A percentile compares a stretch with the other conserved stretches of the same genome.
phyloP scores from a whole-genome alignment of 2,888 invertebrate genomes.

The Volucella inflata region DNA sequence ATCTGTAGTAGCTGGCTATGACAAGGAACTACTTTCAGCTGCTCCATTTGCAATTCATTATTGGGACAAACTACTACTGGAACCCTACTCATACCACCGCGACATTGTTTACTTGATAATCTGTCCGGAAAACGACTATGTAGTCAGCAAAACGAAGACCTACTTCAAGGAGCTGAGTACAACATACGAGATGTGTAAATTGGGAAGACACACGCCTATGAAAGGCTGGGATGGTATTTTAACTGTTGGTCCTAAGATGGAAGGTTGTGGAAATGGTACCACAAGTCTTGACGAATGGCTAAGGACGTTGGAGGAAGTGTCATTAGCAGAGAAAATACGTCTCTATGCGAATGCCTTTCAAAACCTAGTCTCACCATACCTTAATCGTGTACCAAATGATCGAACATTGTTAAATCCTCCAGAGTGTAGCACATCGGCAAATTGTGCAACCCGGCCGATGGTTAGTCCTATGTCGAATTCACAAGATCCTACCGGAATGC shows the following conservation, averaged over 20 bases:
- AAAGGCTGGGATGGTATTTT: conserved; percentile 94
- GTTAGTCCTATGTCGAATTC: conserved; percentile 86
- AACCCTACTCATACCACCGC: conserved; percentile 97
- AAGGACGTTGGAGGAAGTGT: conserved; percentile 91
- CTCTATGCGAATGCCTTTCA: conserved; percentile 93
- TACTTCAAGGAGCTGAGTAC: conserved; percentile 97
- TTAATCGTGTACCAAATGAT: conserved; percentile 90
- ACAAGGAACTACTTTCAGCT: conserved; percentile 96
- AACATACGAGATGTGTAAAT: conserved; percentile 96
- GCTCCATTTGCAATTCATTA: conserved; percentile 97
- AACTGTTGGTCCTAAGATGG: conserved; percentile 87
- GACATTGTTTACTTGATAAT: conserved; percentile 98
- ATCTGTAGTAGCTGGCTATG: conserved; percentile 95
- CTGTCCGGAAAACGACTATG: conserved; percentile 95
- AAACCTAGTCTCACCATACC: conserved; percentile 90
- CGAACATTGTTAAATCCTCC: conserved; percentile 89
- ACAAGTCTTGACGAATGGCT: conserved; percentile 95
- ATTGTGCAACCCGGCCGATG: conserved; percentile 80
- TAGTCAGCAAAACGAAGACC: conserved; percentile 90
- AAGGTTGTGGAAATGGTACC: conserved; percentile 79
- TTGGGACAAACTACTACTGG: conserved; percentile 98
- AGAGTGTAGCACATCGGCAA: conserved; percentile 80
- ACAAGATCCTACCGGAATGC: conserved; percentile 62
- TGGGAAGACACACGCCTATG: conserved; percentile 97
- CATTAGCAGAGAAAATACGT: conserved; percentile 92